These are phyloP conservation scores for Cydia amplana DNA, from an alignment of 1,140 invertebrate genomes.

Conservation along the genomic window DNA sequence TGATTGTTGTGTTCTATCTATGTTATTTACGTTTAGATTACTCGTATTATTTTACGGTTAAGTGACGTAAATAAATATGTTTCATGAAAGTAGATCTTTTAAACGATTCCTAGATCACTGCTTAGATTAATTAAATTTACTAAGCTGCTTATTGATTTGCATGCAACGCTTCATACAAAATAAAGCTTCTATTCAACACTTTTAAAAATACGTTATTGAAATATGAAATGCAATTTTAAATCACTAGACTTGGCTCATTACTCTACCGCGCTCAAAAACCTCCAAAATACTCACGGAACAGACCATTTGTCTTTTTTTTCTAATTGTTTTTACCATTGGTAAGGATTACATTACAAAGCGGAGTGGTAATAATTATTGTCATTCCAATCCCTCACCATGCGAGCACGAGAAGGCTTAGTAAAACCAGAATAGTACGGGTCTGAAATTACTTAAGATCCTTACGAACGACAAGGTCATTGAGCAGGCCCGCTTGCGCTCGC, in stretches of 20 bases:
- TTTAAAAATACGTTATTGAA: no score
- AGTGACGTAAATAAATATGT: not conserved
- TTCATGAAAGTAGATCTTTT: not conserved
- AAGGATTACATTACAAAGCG: slow-evolving; percentile 23
- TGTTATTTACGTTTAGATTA: not conserved
- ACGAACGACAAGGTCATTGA: not conserved
- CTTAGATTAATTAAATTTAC: not conserved
- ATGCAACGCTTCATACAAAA: not conserved
- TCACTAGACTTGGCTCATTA: not conserved
- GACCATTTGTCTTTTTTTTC: not conserved
- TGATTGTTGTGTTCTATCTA: no score
- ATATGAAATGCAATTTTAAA: no score
- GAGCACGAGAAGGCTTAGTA: not conserved
- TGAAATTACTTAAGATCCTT: not conserved
- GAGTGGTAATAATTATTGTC: slow-evolving; percentile 8
- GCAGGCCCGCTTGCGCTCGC: not conserved
- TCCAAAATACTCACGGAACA: not conserved
- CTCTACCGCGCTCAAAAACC: not conserved
- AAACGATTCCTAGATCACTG: not conserved
- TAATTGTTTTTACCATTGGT: slow-evolving; percentile 6
- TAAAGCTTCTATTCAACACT: no score
- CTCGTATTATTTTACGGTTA: not conserved
- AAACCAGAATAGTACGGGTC: not conserved
- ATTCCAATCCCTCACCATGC: not conserved
- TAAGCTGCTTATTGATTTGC: not conserved